Evolutionary conservation across 1,140 invertebrate genomes (phyloP).

Genomic region (Vanessa tameamea): DNA sequence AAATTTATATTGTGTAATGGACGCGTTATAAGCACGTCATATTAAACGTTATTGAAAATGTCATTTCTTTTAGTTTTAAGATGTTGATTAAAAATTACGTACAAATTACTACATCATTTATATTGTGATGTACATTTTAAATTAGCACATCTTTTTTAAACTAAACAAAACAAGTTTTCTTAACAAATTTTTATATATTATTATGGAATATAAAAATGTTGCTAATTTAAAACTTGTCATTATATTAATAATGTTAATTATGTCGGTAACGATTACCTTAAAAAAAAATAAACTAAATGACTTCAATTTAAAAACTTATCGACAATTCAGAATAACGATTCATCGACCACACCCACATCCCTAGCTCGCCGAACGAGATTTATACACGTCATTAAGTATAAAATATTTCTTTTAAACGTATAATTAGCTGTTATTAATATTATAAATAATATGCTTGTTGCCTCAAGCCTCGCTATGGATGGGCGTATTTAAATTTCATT

Average conservation of each 20-base stretch:
- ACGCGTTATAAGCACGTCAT: neutral
- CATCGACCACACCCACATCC: conserved; percentile 51
- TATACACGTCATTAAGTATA: conserved; percentile 79
- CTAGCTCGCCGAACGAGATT: conserved; percentile 66
- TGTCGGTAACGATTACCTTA: neutral
- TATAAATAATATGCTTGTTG: conserved; percentile 68
- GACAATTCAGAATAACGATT: conserved; percentile 40
- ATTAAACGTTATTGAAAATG: neutral
- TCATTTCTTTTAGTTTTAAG: neutral
- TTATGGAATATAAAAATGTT: no score
- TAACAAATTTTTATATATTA: no score
- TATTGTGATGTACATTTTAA: no score
- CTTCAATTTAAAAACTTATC: conserved; percentile 29
- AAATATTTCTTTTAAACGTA: conserved; percentile 80
- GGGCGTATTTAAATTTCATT: conserved; percentile 51
- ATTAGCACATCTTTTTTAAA: no score
- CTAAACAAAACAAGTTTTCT: neutral
- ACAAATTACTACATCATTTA: no score
- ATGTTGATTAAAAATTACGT: no score
- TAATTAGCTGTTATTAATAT: conserved; percentile 80
- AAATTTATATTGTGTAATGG: conserved; percentile 2
- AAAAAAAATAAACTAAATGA: neutral
- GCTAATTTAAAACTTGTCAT: no score
- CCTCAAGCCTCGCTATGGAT: conserved; percentile 52
- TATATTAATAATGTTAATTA: no score